phyloP scores from a whole-genome alignment of 1,140 invertebrate species.

The Chelonus insularis region DNA sequence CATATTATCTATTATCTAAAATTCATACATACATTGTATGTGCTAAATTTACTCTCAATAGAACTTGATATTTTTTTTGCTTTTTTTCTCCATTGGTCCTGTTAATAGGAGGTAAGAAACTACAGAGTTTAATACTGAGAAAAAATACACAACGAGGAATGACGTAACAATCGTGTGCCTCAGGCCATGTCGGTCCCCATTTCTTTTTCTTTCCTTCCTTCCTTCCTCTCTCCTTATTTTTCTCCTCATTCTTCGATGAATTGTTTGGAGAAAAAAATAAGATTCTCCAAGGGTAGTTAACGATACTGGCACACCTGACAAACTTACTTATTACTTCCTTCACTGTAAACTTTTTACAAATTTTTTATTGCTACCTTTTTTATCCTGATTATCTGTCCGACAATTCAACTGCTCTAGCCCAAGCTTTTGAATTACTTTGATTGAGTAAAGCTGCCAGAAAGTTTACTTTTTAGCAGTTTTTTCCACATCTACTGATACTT shows the following conservation, averaged over 20 bases:
- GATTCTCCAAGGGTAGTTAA: constrained; percentile 7
- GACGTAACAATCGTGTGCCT: constrained; percentile 11
- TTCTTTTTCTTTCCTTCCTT: not conserved
- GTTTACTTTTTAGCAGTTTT: constrained; percentile 1
- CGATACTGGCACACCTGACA: constrained; percentile 20
- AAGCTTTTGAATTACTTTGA: constrained; percentile 7
- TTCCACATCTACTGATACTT: not conserved
- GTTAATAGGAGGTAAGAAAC: not conserved
- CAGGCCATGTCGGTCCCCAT: not conserved
- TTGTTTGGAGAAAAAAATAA: constrained; percentile 9
- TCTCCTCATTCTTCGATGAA: constrained; percentile 6
- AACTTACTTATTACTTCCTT: not conserved
- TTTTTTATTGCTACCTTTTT: constrained; percentile 17
- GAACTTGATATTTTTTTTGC: not conserved
- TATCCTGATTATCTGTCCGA: not conserved
- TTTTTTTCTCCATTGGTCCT: not conserved
- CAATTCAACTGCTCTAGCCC: not conserved
- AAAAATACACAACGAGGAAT: not conserved
- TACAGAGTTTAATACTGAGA: not conserved
- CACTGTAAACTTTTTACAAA: not conserved
- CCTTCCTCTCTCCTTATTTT: not conserved
- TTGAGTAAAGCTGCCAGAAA: constrained; percentile 14
- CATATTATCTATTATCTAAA: constrained; percentile 22
- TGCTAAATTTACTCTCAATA: constrained; percentile 19
- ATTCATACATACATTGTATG: constrained; percentile 24